phyloP scores from a whole-genome alignment of 1,140 invertebrate genomes.

The Copidosoma floridanum region DNA sequence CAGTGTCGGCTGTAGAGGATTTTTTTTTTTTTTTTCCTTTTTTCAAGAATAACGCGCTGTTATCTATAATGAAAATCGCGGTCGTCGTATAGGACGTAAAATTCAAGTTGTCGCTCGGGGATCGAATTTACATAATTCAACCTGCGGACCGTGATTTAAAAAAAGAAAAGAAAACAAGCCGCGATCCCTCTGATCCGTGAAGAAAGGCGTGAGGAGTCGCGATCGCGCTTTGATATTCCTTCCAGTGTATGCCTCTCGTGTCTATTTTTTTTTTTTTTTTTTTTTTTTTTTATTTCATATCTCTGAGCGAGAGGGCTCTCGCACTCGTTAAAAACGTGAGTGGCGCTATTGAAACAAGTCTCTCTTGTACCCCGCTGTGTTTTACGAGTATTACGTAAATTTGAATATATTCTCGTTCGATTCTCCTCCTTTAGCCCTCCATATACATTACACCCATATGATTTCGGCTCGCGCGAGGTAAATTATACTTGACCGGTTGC shows the following conservation, averaged over 20 bases:
- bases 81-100: too few species aligned
- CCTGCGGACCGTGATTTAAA: too few species aligned
- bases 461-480: slow-evolving; percentile 11
- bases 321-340: neutral
- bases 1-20: too few species aligned
- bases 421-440: slow-evolving; percentile 1
- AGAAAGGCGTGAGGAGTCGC: too few species aligned
- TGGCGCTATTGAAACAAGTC: slow-evolving; percentile 1
- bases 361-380: slow-evolving; percentile 20
- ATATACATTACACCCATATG: slow-evolving; percentile 8
- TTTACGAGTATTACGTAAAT: slow-evolving; percentile 22
- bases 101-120: too few species aligned
- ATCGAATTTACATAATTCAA: too few species aligned
- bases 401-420: slow-evolving; percentile 12
- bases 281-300: neutral
- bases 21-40: neutral
- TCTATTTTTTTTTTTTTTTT: too few species aligned
- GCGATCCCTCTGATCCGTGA: too few species aligned
- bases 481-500: slow-evolving; percentile 9
- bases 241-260: too few species aligned
- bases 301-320: neutral
- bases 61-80: slow-evolving; percentile 15
- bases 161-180: too few species aligned
- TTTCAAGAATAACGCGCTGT: neutral
- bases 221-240: too few species aligned